phyloP scores from a whole-genome alignment of 2,888 invertebrate species.

The Halocaridina rubra region DNA sequence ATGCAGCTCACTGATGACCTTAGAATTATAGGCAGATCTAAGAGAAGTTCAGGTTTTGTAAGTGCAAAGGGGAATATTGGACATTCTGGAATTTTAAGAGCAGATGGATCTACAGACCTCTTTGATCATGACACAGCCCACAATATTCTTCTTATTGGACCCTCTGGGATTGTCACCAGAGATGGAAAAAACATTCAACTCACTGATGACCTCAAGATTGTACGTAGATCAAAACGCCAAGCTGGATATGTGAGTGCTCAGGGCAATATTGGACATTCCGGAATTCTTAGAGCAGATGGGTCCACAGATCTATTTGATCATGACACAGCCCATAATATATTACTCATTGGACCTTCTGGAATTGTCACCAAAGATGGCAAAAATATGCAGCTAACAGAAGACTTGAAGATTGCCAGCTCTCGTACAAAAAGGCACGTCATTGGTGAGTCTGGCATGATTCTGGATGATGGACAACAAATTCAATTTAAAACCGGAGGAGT shows the following conservation, averaged over 20 bases:
- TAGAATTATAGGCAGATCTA: background rate
- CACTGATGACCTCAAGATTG: background rate
- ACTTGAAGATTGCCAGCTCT: background rate
- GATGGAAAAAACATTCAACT: background rate
- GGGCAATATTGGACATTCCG: constrained; percentile 14
- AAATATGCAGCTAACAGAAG: constrained; percentile 31
- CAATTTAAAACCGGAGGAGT: constrained; percentile 16
- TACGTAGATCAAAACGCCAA: background rate
- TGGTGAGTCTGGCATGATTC: constrained; percentile 2
- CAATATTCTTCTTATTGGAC: background rate
- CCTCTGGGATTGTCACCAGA: too few relatives aligned
- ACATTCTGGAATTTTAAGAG: constrained; percentile 37
- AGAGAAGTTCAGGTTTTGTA: background rate
- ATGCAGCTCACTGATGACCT: constrained; percentile 20
- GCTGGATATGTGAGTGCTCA: background rate
- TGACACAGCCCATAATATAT: constrained; percentile 17
- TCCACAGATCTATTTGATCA: background rate
- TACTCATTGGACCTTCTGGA: constrained; percentile 24
- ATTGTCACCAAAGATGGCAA: constrained; percentile 26
- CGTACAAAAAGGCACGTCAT: background rate
- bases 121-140: constrained; percentile 24
- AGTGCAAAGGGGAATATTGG: constrained; percentile 16
- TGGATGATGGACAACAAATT: background rate
- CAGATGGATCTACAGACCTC: constrained; percentile 33
- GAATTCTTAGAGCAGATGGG: constrained; percentile 12